These are phyloP conservation scores for Notolepis coatsorum DNA, from an alignment of 2,797 vertebrate genomes.

Conservation along the genomic window DNA sequence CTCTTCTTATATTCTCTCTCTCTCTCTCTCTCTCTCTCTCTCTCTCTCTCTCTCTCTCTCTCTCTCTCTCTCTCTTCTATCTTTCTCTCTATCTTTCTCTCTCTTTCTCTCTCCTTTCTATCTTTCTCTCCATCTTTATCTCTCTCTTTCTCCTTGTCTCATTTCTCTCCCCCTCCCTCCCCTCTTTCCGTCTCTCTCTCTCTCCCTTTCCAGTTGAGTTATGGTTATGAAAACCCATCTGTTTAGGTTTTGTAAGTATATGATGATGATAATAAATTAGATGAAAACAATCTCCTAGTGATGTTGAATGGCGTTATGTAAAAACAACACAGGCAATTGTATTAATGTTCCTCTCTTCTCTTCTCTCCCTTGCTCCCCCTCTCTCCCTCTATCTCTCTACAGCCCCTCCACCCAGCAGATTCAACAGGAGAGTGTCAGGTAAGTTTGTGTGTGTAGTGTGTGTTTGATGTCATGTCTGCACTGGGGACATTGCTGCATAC, in stretches of 20 bases:
- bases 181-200: background rate
- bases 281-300: slow-evolving; percentile 30
- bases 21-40: slow-evolving; percentile 12
- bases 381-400: slow-evolving; percentile 63
- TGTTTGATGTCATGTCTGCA: slow-evolving; percentile 74
- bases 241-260: too few species aligned
- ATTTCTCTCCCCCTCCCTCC: slow-evolving; percentile 4
- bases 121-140: too few species aligned
- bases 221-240: background rate
- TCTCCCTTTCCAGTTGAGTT: background rate
- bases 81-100: background rate
- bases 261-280: slow-evolving; percentile 10
- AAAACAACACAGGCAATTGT: slow-evolving; percentile 16
- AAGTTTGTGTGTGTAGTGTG: slow-evolving; percentile 52
- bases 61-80: background rate
- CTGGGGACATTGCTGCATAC: slow-evolving; percentile 31
- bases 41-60: background rate
- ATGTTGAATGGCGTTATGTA: slow-evolving; percentile 30
- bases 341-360: slow-evolving; percentile 32
- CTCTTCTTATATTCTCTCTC: slow-evolving; percentile 13
- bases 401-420: slow-evolving; percentile 93
- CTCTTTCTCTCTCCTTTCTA: too few species aligned
- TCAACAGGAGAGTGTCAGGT: slow-evolving; percentile 97
- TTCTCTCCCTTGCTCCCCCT: slow-evolving; percentile 60
- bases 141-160: slow-evolving; percentile 19